A percentile compares a stretch with the other conserved stretches of the same genome.
phyloP scores from a whole-genome alignment of 1,140 invertebrate species.

The Sarcophaga peregrina region DNA sequence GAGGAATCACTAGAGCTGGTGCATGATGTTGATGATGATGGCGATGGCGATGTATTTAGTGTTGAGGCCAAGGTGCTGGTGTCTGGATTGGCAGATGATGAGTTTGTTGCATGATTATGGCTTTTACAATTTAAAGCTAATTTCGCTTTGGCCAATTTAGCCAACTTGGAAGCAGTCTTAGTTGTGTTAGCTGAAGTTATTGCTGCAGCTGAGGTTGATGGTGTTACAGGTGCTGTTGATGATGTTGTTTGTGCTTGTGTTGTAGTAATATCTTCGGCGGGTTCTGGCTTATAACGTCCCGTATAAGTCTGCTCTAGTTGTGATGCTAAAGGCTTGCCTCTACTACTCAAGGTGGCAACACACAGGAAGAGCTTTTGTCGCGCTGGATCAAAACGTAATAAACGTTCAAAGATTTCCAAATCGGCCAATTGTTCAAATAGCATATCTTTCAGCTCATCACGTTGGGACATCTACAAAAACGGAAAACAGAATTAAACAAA shows the following conservation, averaged over 20 bases:
- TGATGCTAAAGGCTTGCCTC: slow-evolving; percentile 51
- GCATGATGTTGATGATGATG: slow-evolving; percentile 5
- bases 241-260: slow-evolving; percentile 38
- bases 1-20: background rate
- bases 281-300: slow-evolving; percentile 28
- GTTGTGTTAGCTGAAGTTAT: slow-evolving; percentile 26
- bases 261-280: background rate
- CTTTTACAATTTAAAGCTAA: slow-evolving; percentile 24
- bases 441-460: slow-evolving; percentile 72
- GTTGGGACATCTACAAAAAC: slow-evolving; percentile 72
- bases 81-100: background rate
- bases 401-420: slow-evolving; percentile 77
- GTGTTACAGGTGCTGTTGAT: slow-evolving; percentile 1
- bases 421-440: slow-evolving; percentile 76
- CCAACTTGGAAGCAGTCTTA: slow-evolving; percentile 42
- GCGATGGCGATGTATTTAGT: background rate
- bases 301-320: slow-evolving; percentile 45
- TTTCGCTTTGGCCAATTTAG: slow-evolving; percentile 37
- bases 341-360: slow-evolving; percentile 71
- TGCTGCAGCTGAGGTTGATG: background rate
- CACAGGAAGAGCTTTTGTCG: slow-evolving; percentile 75
- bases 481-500: background rate
- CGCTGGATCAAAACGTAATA: slow-evolving; percentile 78
- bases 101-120: background rate
- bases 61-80: background rate